Base-by-base conservation (phyloP, 2,113 vertebrate species). In the Peromyscus leucopus region DNA sequence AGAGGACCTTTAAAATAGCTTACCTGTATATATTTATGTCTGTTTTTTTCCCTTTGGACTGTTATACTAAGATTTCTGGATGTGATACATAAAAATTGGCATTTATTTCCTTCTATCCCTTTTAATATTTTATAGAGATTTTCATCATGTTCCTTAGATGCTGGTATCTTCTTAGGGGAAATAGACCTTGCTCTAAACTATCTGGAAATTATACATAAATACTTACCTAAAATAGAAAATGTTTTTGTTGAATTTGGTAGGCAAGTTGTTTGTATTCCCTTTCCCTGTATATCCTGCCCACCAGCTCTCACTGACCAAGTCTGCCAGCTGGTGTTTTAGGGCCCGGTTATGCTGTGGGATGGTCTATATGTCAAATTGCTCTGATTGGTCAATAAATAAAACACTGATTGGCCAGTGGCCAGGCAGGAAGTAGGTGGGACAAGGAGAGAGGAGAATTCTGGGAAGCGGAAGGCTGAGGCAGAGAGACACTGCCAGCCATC, bases 111-210 rank as follows among this genome's bases (percentile, higher is more conserved):
- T 9, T 96, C 51, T 84, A 72, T 51, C 48, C 55, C 61, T 91
- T 82, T 36, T 95, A 79, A 91, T 79, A 74, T 72, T 42, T 91
- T 95, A 39, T 79, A 67, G 75, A 61, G 11, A 16, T 78, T 72
- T 57, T 96, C 51, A 51, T 76, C 10, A 17, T 71, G 3, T 83
- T 9, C 48, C 61, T 86, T 86, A 57, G 36, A 71, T 89, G 36
- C 51, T 90, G 13, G 11, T 42, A 33, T 69, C 33, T 95, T 83
- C 69, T 80, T 80, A 69, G 57, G 26, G 69, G 19, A 80, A 97
- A 85, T 48, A 82, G 76, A 90, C 13, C n/a, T 76, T 42, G 12
- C 22, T 4, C 26, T 91, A 93, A 94, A 55, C 4, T 48, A 7
- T 69, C 21, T 69, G 10, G 24, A 86, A 7, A 33, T 69, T 67